phyloP scores from a whole-genome alignment of 2,113 vertebrate species.

The Myanophis thanlyinensis region DNA sequence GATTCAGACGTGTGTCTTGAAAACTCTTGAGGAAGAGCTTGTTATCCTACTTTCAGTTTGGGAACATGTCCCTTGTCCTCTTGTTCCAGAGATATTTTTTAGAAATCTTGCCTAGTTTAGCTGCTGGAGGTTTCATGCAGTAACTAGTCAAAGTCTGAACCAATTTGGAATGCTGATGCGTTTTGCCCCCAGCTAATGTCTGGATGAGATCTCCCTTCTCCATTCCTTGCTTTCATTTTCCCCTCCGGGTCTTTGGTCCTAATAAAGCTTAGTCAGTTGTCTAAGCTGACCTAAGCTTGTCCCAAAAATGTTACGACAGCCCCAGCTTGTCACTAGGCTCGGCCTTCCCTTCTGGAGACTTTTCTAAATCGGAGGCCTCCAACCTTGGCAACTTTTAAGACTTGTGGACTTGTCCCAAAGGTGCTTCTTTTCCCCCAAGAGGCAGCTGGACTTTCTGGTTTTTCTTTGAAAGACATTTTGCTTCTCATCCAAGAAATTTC shows the following conservation, averaged over 20 bases:
- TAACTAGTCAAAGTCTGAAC: not conserved
- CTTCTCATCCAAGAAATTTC: too few species aligned
- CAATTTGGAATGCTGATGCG: not conserved
- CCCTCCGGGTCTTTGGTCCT: not conserved
- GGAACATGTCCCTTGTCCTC: not conserved
- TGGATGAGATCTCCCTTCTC: not conserved
- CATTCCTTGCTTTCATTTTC: not conserved
- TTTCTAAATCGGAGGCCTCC: not conserved
- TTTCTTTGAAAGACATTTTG: too few species aligned
- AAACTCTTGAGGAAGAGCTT: not conserved
- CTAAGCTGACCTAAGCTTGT: not conserved
- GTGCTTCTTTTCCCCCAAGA: too few species aligned
- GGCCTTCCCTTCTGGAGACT: not conserved
- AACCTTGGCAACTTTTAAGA: not conserved
- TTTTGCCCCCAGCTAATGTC: not conserved
- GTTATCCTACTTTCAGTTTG: constrained; percentile 14
- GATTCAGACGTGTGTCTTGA: not conserved
- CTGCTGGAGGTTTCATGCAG: not conserved
- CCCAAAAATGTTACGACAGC: not conserved
- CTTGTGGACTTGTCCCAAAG: not conserved
- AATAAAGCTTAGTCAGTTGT: not conserved
- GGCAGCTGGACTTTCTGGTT: too few species aligned
- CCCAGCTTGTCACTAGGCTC: not conserved
- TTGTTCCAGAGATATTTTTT: not conserved
- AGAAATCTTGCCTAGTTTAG: not conserved